A percentile compares a stretch with the other conserved stretches of the same genome.
These are phyloP conservation scores for Porites evermanni DNA, from an alignment of 92 coral and sea anemone genomes.

Conservation along the genomic window DNA sequence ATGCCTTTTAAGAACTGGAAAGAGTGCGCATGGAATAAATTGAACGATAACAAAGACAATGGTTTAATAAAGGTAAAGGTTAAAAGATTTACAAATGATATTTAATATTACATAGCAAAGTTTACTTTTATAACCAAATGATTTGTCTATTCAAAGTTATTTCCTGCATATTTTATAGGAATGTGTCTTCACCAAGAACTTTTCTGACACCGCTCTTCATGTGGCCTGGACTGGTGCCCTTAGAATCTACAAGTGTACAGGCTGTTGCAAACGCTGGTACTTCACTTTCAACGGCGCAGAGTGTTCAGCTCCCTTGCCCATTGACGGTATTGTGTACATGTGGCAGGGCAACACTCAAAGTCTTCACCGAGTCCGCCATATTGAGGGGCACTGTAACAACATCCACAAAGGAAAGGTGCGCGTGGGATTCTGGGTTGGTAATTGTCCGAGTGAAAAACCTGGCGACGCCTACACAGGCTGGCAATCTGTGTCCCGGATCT, in stretches of 20 bases:
- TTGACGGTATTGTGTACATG: constrained; percentile 54
- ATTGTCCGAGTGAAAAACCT: neutral
- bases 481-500: constrained; percentile 41
- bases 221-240: constrained; percentile 28
- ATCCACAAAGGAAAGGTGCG: too few species aligned
- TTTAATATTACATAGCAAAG: too few species aligned
- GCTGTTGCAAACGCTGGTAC: constrained; percentile 55
- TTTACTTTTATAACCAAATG: too few species aligned
- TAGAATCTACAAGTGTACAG: neutral
- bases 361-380: constrained; percentile 52
- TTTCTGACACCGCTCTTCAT: constrained; percentile 11
- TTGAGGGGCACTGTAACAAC: constrained; percentile 49
- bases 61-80: constrained; percentile 22
- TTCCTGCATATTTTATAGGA: too few species aligned
- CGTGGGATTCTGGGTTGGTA: constrained; percentile 15
- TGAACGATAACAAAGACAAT: neutral
- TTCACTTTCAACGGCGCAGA: constrained; percentile 17
- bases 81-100: too few species aligned
- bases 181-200: constrained; percentile 33
- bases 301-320: constrained; percentile 34
- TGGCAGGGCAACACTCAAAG: neutral
- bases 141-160: too few species aligned
- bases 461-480: constrained; percentile 23
- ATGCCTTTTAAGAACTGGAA: constrained; percentile 22
- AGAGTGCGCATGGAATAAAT: constrained; percentile 17